Base-by-base conservation (phyloP, 2,113 vertebrate genomes). In the Anguilla japonica region DNA sequence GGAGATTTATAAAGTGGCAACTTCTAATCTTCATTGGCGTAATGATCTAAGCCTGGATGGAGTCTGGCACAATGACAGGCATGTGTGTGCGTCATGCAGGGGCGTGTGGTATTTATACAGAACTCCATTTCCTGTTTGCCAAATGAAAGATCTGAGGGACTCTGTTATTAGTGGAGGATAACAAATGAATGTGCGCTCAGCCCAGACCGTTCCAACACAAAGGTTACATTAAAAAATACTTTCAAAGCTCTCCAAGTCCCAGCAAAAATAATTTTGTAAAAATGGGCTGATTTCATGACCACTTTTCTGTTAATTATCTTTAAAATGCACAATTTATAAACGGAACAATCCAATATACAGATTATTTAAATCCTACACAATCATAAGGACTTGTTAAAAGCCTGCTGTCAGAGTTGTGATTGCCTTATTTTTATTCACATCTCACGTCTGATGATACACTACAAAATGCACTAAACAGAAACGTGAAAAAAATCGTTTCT, bases 241-340 rank as follows among this genome's bases (percentile, higher is more conserved):
- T 53, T 53, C 46, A 80, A 56, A 39, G 20, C 78, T 81, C 84
- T 60, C 39, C 75, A 81, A 80, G 56, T 79, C 57, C 46, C 46
- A 56, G 84, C 71, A 79, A 79, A 85, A 85, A 85, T 85, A 80
- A 85, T 85, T 78, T n/a, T 80, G 78, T 85, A 81, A 85, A 85
- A 80, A n/a, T 11, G 75, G 39, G 78, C 53, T 60, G 46, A 81
- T 85, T 81, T 60, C 3, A 56, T 18, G 75, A 81, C 34, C 34
- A 80, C n/a, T 80, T 85, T 85, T 80, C 75, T 50, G 39, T 81
- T 80, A 85, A 85, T 85, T 85, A 57, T 41, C 20, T n/a, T 13
- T 39, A 41, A 50, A 86, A 56, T 82, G 40, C 85, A 86, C 56
- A 81, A 43, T 34, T 53, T 50, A 71, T 6, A 41, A 41, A 82